Conservation (phyloP, 2,888 invertebrate genomes). For the Andrena hattorfiana region DNA sequence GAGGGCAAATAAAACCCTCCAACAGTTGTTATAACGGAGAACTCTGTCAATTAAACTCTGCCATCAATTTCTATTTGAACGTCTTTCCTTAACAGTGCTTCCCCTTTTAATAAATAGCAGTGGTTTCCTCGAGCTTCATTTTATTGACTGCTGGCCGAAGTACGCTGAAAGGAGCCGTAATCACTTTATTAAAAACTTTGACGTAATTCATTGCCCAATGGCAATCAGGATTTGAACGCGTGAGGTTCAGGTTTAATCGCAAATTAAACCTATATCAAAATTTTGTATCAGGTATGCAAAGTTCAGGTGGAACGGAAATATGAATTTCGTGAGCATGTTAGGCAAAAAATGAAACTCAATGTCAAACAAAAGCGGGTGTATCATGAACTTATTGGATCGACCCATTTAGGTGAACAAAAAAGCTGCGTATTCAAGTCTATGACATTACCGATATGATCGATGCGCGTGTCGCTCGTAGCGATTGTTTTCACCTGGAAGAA, state of each 20-base stretch:
- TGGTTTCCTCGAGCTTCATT: not conserved
- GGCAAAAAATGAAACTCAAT: not conserved
- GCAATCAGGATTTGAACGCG: not conserved
- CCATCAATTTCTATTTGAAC: constrained; percentile 6
- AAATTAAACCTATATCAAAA: not conserved
- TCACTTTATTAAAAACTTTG: not conserved
- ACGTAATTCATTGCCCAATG: not conserved
- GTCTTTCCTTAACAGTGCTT: not conserved
- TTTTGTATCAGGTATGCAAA: too few species aligned
- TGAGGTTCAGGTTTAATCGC: not conserved
- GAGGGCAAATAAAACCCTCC: not conserved
- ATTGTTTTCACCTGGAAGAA: constrained; percentile 21
- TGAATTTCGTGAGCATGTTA: not conserved
- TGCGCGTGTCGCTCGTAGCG: constrained; percentile 20
- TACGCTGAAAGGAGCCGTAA: not conserved
- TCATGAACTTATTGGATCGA: constrained; percentile 8
- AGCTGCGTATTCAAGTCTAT: constrained; percentile 8
- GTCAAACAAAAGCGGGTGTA: not conserved
- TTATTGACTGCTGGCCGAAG: not conserved
- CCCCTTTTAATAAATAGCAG: not conserved
- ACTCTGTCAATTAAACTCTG: constrained; percentile 20
- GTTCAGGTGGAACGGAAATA: not conserved
- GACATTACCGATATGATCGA: constrained; percentile 42
- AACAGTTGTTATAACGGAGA: constrained; percentile 1
- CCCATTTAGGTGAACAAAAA: not conserved